Evolutionary conservation across 2,888 invertebrate species (phyloP).

Genomic region (Hypomecis atomaria): DNA sequence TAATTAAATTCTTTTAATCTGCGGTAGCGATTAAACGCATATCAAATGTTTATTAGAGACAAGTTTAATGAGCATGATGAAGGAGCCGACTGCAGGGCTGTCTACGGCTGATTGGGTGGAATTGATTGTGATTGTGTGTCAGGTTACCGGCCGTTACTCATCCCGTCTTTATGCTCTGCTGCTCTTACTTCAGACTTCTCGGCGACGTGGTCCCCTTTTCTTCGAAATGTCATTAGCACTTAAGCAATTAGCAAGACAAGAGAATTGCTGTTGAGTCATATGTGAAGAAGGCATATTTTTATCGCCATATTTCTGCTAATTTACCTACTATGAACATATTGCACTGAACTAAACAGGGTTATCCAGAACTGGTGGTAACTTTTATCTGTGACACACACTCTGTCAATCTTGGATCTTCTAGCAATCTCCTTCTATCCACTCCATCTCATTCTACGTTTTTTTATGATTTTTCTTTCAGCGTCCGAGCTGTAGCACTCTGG

Average conservation of each 20-base stretch:
- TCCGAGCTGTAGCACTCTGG: too few relatives aligned
- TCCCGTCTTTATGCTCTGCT: slow-evolving; percentile 53
- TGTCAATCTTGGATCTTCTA: too few relatives aligned
- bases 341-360: too few relatives aligned
- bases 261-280: not conserved
- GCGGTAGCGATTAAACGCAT: slow-evolving; percentile 23
- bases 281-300: too few relatives aligned
- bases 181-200: slow-evolving; percentile 51
- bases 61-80: slow-evolving; percentile 42
- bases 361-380: too few relatives aligned
- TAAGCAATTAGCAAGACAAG: slow-evolving; percentile 21
- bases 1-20: slow-evolving; percentile 21
- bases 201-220: slow-evolving; percentile 45
- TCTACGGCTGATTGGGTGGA: slow-evolving; percentile 67
- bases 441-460: too few relatives aligned
- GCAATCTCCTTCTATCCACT: too few relatives aligned
- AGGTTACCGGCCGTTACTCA: slow-evolving; percentile 60
- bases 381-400: too few relatives aligned
- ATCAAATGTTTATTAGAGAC: slow-evolving; percentile 34
- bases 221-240: slow-evolving; percentile 33
- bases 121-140: slow-evolving; percentile 72
- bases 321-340: not conserved
- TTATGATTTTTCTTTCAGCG: too few relatives aligned
- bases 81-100: slow-evolving; percentile 23
- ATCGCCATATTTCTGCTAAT: not conserved